A percentile compares a stretch with the other conserved stretches of the same genome.
phyloP scores from a whole-genome alignment of 2,113 vertebrate genomes.

The Ardeotis arabs region DNA sequence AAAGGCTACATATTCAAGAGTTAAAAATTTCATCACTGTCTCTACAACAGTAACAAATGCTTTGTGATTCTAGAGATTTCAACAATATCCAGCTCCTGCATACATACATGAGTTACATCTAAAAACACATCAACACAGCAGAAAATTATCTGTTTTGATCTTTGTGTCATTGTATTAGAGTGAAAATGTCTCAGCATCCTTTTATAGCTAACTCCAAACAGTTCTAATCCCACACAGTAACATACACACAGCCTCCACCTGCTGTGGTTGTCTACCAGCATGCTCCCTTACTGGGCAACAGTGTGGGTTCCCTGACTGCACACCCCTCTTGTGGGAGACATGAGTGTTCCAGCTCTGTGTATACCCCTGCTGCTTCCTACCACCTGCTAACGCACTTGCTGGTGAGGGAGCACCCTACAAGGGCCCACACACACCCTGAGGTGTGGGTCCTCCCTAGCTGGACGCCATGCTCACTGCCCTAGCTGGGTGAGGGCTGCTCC shows the following conservation, averaged over 20 bases:
- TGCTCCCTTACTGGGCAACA: not conserved
- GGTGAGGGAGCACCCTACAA: not conserved
- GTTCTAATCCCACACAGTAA: not conserved
- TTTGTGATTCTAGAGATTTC: not conserved
- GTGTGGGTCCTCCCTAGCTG: not conserved
- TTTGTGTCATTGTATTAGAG: not conserved
- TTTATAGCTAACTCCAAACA: not conserved
- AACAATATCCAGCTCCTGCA: not conserved
- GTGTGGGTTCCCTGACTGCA: not conserved
- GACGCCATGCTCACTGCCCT: no score
- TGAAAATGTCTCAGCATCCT: not conserved
- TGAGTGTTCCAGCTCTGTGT: not conserved
- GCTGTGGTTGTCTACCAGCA: not conserved
- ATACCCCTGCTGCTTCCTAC: not conserved
- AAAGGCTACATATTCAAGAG: not conserved
- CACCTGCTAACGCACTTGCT: not conserved
- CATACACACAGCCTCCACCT: not conserved
- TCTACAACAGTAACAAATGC: not conserved
- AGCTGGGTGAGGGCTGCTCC: not conserved
- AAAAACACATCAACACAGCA: not conserved
- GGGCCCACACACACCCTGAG: not conserved
- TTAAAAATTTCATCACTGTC: not conserved
- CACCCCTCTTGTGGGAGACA: not conserved
- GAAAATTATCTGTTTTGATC: not conserved
- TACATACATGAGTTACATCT: not conserved